These are phyloP conservation scores for Carposina sasakii DNA, from an alignment of 1,140 invertebrate species.

Conservation along the genomic window DNA sequence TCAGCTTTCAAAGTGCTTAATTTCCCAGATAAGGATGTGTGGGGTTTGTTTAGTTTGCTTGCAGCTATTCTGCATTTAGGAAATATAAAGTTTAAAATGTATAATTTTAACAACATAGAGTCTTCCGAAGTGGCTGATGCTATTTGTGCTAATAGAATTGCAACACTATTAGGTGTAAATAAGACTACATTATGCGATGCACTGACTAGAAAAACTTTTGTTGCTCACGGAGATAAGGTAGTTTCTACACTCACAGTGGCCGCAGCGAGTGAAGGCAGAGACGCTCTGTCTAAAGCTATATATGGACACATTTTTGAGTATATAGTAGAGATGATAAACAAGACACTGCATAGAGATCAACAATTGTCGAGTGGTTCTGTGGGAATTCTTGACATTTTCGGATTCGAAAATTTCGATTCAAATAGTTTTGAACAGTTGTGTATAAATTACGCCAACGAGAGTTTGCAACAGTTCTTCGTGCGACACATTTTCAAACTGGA, in stretches of 20 bases:
- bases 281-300: constrained; percentile 94
- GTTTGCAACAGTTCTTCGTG: constrained; percentile 97
- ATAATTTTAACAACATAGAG: constrained; percentile 84
- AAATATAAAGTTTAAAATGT: constrained; percentile 90
- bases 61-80: constrained; percentile 91
- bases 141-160: constrained; percentile 77
- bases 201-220: constrained; percentile 89
- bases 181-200: constrained; percentile 81
- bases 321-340: constrained; percentile 93
- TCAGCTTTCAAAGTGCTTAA: constrained; percentile 94
- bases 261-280: constrained; percentile 86
- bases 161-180: constrained; percentile 81
- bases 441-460: constrained; percentile 98
- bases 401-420: constrained; percentile 94
- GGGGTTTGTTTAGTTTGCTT: constrained; percentile 87
- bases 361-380: constrained; percentile 79
- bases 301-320: constrained; percentile 94
- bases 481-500: constrained; percentile 97
- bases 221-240: constrained; percentile 90
- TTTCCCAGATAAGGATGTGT: constrained; percentile 88
- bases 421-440: constrained; percentile 98
- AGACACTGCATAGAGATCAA: constrained; percentile 84
- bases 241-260: constrained; percentile 80
- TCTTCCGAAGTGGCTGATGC: constrained; percentile 84
- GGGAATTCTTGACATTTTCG: constrained; percentile 96